phyloP scores from a whole-genome alignment of 2,113 vertebrate genomes.

The Pardalotus punctatus region DNA sequence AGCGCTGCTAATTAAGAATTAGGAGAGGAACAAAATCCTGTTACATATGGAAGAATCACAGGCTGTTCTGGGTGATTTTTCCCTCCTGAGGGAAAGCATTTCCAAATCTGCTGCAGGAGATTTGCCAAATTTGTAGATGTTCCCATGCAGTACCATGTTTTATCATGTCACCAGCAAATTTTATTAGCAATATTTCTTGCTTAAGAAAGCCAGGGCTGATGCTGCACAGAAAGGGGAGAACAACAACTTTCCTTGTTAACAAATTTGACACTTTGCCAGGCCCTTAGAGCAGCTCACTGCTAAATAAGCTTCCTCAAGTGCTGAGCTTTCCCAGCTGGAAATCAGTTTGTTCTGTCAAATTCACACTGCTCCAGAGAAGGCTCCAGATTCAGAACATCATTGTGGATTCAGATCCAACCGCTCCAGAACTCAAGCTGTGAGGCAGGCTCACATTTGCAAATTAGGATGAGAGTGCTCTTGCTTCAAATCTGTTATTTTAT shows the following conservation, averaged over 20 bases:
- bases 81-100: background rate
- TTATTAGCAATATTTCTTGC: background rate
- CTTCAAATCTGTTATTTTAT: background rate
- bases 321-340: background rate
- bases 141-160: background rate
- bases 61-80: background rate
- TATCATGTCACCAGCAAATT: background rate
- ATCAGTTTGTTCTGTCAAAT: background rate
- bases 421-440: background rate
- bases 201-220: background rate
- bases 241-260: constrained; percentile 40
- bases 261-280: constrained; percentile 51
- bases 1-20: background rate
- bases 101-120: background rate
- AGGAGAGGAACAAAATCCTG: constrained; percentile 12
- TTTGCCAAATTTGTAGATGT: background rate
- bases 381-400: background rate
- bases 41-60: background rate
- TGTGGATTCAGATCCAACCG: background rate
- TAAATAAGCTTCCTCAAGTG: constrained; percentile 43
- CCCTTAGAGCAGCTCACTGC: constrained; percentile 13
- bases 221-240: background rate
- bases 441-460: background rate
- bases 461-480: background rate
- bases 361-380: background rate